Base-by-base conservation (phyloP, 2,797 vertebrate genomes). In the Threskiornis aethiopicus region DNA sequence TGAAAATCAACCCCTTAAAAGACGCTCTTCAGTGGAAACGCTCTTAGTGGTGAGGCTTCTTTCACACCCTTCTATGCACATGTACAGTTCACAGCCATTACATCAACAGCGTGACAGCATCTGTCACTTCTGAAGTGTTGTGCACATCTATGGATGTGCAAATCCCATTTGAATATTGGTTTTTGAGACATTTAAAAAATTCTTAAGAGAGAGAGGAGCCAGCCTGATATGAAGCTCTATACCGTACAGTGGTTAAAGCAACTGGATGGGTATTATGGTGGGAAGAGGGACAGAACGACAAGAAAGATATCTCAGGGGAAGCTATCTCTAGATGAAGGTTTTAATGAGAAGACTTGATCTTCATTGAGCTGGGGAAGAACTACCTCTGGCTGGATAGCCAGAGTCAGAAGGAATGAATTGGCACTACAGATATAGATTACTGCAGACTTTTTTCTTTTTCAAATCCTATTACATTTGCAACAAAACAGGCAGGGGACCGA, bases 1-100 rank as follows among this genome's bases (percentile, higher is more conserved):
- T 77, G 79, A 93, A 97, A 97, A 93, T 83, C 86, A 93, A 35
- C 67, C 57, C 78, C 75, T 94, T 92, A 84, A 62, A 94, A 91
- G 88, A 89, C 0, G 3, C 55, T 87, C 46, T 89, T 95, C 59
- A 49, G 59, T 82, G 62, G 78, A 73, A 93, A 47, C n/a, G 42
- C 31, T 61, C n/a, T 39, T 54, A 84, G 58, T 10, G 44, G 37
- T 5, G 77, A 83, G 86, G 73, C 71, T 88, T 94, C 89, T 91
- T 69, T 81, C 65, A 65, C 72, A 58, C 57, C 46, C 65, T 85
- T 93, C 83, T 28, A 5, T 22, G 47, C 52, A 35, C 31, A 17
- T 11, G n/a, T 83, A 49, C 47, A 47, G 49, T 31, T 77, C 54
- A 57, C 62, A 85, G 62, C 54, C 55, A 46, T 15, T 47, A 17